Conservation (phyloP, 2,888 invertebrate species). For the Cataglyphis albicans region DNA sequence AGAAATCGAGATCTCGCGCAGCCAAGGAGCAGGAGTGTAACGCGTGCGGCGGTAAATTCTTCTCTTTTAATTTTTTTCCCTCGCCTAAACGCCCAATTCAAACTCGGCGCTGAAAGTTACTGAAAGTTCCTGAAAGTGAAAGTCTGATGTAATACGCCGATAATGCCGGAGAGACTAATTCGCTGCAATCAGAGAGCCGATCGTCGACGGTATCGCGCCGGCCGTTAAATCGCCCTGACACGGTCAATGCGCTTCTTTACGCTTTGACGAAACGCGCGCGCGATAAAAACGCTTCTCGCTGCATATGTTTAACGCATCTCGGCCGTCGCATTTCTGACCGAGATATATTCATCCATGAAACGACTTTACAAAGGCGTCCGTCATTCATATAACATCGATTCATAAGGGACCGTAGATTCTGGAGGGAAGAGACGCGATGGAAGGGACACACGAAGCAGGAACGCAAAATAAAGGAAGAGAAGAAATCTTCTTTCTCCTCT, state of each 20-base stretch:
- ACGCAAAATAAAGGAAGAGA: constrained; percentile 48
- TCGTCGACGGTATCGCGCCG: constrained; percentile 27
- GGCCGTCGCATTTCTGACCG: constrained; percentile 9
- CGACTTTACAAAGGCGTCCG: constrained; percentile 69
- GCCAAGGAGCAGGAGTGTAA: constrained; percentile 11
- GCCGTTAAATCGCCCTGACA: constrained; percentile 18
- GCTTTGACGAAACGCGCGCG: constrained; percentile 8
- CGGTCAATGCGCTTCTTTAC: constrained; percentile 5
- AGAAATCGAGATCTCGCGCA: background rate
- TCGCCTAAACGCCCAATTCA: constrained; percentile 20
- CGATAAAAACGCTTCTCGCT: constrained; percentile 15
- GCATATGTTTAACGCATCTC: background rate
- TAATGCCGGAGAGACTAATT: constrained; percentile 50
- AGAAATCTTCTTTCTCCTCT: constrained; percentile 42
- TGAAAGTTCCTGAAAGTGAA: constrained; percentile 56
- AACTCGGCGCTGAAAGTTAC: constrained; percentile 46
- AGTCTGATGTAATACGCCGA: constrained; percentile 57
- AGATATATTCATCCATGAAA: constrained; percentile 14
- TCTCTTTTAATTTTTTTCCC: constrained; percentile 15
- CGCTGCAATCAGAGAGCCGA: constrained; percentile 32
- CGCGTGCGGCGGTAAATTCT: constrained; percentile 35
- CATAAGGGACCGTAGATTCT: constrained; percentile 53
- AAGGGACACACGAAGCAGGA: constrained; percentile 4
- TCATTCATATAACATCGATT: constrained; percentile 74
- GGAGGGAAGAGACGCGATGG: constrained; percentile 4